A percentile compares a stretch with the other conserved stretches of the same genome.
Conservation (phyloP, 2,888 invertebrate genomes). For the Sphinx pinastri region DNA sequence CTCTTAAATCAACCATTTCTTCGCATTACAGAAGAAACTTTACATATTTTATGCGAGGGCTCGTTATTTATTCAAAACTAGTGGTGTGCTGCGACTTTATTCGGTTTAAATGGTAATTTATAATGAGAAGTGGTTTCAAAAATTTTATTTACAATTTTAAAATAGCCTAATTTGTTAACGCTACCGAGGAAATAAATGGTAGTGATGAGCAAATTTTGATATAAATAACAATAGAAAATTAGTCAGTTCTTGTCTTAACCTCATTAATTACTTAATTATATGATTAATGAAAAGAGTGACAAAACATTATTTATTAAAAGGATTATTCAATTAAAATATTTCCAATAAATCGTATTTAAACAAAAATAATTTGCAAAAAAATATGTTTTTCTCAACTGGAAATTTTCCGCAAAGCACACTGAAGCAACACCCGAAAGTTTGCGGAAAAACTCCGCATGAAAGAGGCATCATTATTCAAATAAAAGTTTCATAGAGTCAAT, state of each 20-base stretch:
- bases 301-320: too few relatives aligned
- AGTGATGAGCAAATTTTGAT: background rate
- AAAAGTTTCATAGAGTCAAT: constrained; percentile 46
- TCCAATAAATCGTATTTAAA: background rate
- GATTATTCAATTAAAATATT: background rate
- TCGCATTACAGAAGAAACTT: background rate
- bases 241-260: background rate
- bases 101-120: background rate
- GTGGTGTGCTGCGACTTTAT: background rate
- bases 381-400: background rate
- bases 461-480: constrained; percentile 51
- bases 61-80: constrained; percentile 22
- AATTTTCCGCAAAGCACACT: constrained; percentile 20
- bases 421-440: constrained; percentile 34
- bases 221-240: background rate
- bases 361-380: background rate
- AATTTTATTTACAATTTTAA: background rate
- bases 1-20: constrained; percentile 6
- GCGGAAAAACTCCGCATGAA: constrained; percentile 34
- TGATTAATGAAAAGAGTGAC: too few relatives aligned
- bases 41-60: background rate
- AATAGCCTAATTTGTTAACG: background rate
- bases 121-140: background rate
- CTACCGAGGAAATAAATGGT: background rate
- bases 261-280: too few relatives aligned